phyloP scores from a whole-genome alignment of 2,797 vertebrate genomes.

The Myioborus melanocephalus region DNA sequence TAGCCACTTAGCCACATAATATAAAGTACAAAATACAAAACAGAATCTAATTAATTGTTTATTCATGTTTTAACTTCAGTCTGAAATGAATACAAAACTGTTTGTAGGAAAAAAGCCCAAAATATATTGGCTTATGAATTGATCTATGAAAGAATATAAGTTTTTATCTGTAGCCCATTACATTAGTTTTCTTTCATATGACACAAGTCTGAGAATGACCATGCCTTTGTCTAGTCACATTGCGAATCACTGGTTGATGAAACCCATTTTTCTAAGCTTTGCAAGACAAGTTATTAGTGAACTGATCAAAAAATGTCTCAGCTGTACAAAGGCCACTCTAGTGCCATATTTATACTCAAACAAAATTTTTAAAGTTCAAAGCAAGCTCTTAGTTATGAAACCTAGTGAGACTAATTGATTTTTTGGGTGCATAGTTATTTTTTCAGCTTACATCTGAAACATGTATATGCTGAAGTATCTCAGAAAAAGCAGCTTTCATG shows the following conservation, averaged over 20 bases:
- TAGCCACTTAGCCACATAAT: background rate
- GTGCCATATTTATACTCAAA: background rate
- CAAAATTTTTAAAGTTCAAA: background rate
- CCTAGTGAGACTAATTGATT: background rate
- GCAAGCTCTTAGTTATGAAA: background rate
- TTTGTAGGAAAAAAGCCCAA: background rate
- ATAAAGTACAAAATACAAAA: background rate
- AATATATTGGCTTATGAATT: background rate
- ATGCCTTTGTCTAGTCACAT: background rate
- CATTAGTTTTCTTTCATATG: background rate
- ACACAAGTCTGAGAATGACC: background rate
- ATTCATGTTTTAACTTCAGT: background rate
- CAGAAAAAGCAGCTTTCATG: background rate
- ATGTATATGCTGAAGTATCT: background rate
- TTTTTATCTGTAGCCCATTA: background rate
- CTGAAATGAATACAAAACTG: background rate
- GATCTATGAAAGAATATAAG: background rate
- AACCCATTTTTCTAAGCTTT: background rate
- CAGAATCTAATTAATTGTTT: background rate
- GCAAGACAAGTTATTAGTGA: background rate
- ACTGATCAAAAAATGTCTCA: background rate
- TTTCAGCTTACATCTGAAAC: background rate
- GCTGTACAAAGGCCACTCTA: background rate
- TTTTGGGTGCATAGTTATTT: background rate
- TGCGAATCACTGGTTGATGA: background rate